Conservation (phyloP, 64 coral and sea anemone species). For the Montipora cactus region DNA sequence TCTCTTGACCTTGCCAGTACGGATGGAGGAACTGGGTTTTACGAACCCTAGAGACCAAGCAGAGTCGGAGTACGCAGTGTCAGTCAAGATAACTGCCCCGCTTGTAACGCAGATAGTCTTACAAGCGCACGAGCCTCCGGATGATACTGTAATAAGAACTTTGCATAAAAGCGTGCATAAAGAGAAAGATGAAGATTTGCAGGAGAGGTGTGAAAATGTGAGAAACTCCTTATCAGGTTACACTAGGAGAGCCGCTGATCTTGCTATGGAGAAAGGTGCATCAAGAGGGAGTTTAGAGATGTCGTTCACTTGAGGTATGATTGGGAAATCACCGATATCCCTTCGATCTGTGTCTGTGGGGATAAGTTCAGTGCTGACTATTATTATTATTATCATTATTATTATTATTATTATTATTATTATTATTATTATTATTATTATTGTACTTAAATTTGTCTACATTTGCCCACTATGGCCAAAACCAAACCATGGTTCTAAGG, state of each 20-base stretch:
- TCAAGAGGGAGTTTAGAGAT: constrained; percentile 49
- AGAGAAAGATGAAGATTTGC: background rate
- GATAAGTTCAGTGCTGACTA: no score
- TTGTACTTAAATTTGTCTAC: no score
- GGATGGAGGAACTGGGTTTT: no score
- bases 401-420: no score
- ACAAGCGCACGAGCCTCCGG: constrained; percentile 68
- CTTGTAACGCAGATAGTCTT: constrained; percentile 59
- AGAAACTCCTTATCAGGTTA: background rate
- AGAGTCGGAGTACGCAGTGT: constrained; percentile 27
- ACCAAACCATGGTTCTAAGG: no score
- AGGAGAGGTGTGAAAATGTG: no score
- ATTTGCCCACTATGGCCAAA: no score
- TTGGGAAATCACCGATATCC: background rate
- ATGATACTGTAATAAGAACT: constrained; percentile 33
- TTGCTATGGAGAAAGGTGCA: background rate
- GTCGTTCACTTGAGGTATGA: constrained; percentile 41
- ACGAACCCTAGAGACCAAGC: background rate
- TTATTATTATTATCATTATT: no score
- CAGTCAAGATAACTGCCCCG: constrained; percentile 52
- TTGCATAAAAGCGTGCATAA: constrained; percentile 55
- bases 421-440: no score
- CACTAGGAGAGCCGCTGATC: constrained; percentile 36
- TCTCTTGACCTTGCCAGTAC: no score
- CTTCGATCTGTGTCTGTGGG: no score